Evolutionary conservation across 2,888 invertebrate genomes (phyloP), one percentile per base, ranked within the genome.

Genomic region (Habroteleia sp.): DNA sequence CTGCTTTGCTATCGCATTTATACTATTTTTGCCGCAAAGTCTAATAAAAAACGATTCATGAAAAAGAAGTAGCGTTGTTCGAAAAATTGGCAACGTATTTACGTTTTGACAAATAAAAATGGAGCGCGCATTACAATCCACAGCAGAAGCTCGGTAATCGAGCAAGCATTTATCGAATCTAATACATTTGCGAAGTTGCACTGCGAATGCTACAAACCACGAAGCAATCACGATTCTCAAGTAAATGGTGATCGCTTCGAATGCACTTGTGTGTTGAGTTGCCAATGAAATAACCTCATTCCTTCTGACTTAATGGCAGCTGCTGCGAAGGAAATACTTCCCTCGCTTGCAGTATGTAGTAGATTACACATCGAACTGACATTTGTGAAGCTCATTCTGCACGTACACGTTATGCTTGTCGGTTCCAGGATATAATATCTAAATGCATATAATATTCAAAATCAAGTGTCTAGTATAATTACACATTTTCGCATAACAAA

Each of bases 221-320:
- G 58, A 76, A 72, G 72, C 72, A 72, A 76, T 76, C 76, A 72
- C 68, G 72, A 72, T 54, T 66, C 56, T 35, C 54, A 76, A 76
- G 66, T 72, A 76, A 76, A 72, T 66, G 75, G 71, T 76, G 75
- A 72, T 76, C 75, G 75, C 71, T 39, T 71, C 75, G 72, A 72
- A 66, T 66, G 62, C 75, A 71, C 71, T 76, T 72, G 75, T 76
- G 62, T 41, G 76, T 39, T 44, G 72, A 68, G 71, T 76, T 72
- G 71, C 66, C 75, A 76, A 76, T 76, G 75, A 60, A 76, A 72
- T 72, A 76, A 72, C 75, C 75, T 76, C 75, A 63, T 76, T 76
- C 71, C 75, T 76, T 50, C 66, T 63, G 62, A 72, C 56, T 68
- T 71, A 76, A 76, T 76, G 72, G 75, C 75, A 75, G 71, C 75